These are phyloP conservation scores for Chiroxiphia lanceolata DNA, from an alignment of 2,797 vertebrate species.

Conservation along the genomic window DNA sequence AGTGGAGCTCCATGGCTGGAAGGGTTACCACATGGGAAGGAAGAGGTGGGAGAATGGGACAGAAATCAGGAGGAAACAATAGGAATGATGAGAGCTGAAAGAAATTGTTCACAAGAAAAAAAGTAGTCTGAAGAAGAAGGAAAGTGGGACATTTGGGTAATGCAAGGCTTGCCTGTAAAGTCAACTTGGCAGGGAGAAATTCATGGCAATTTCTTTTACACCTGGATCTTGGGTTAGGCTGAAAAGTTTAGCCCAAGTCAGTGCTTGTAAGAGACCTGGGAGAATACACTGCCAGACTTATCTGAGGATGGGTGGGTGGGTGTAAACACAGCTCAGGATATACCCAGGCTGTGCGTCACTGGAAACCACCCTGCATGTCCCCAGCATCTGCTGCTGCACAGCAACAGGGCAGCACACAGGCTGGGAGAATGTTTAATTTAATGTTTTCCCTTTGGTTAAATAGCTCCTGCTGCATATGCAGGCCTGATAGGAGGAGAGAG, in stretches of 20 bases:
- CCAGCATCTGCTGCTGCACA: neutral
- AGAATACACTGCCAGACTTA: neutral
- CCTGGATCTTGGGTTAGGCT: neutral
- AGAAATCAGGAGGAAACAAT: neutral
- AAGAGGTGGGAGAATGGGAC: neutral
- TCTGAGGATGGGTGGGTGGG: neutral
- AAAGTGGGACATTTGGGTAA: neutral
- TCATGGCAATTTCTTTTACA: neutral
- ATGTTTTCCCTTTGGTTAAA: neutral
- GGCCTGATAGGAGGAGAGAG: neutral
- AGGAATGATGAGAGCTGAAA: neutral
- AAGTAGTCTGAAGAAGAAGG: neutral
- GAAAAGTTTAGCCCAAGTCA: neutral
- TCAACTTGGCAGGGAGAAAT: neutral
- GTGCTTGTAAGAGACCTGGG: neutral
- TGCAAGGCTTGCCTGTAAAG: neutral
- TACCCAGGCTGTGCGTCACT: neutral
- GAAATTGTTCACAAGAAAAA: neutral
- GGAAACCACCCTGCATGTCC: neutral
- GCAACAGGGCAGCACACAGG: neutral
- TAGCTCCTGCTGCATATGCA: neutral
- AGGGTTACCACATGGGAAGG: neutral
- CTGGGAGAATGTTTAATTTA: neutral
- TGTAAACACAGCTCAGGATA: neutral
- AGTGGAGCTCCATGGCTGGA: neutral